These are phyloP conservation scores for Oryzias dopingdopingensis DNA, from an alignment of 2,797 vertebrate genomes.

Conservation along the genomic window DNA sequence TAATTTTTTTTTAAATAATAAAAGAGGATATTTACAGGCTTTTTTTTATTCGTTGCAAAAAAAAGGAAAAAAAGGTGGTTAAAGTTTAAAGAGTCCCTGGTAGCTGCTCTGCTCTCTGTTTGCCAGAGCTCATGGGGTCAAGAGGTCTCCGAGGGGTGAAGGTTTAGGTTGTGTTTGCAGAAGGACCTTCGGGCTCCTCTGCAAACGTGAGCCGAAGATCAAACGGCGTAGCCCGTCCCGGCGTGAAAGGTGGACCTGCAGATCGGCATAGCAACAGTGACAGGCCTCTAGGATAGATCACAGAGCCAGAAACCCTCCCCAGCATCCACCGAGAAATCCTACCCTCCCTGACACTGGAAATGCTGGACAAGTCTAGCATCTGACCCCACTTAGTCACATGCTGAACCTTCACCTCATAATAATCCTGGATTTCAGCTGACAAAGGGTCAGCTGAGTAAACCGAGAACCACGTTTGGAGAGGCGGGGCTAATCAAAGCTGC, in stretches of 20 bases:
- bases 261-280: conserved; percentile 28
- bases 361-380: conserved; percentile 36
- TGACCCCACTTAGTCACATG: conserved; percentile 66
- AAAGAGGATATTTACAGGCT: too few relatives aligned
- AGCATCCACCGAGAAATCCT: conserved; percentile 18
- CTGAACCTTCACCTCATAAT: conserved; percentile 47
- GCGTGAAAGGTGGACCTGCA: conserved; percentile 41
- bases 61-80: too few relatives aligned
- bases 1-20: too few relatives aligned
- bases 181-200: conserved; percentile 63
- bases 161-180: conserved; percentile 66
- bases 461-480: conserved; percentile 49
- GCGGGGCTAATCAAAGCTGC: conserved; percentile 41
- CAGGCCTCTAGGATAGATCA: conserved; percentile 44
- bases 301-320: conserved; percentile 18
- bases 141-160: conserved; percentile 59
- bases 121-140: conserved; percentile 42
- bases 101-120: conserved; percentile 45
- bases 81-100: neutral
- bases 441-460: conserved; percentile 61
- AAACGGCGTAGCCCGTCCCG: conserved; percentile 56
- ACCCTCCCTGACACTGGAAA: conserved; percentile 31
- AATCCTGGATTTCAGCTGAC: conserved; percentile 64
- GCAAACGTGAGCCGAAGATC: conserved; percentile 70
- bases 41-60: too few relatives aligned